Evolutionary conservation across 2,888 invertebrate genomes (phyloP).

Genomic region (Drosophila multiciliata): DNA sequence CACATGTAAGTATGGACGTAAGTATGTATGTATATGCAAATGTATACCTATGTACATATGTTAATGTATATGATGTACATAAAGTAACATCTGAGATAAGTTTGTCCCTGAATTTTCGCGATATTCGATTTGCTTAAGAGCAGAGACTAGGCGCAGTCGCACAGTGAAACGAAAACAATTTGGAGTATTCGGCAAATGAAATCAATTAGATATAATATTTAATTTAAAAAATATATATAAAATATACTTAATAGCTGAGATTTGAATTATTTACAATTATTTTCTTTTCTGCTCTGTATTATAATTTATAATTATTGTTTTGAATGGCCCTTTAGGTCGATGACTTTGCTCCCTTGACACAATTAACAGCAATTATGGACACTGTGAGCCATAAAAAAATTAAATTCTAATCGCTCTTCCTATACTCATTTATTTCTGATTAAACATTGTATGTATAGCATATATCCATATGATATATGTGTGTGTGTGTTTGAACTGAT

Average conservation of each 20-base stretch:
- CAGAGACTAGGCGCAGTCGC: neutral
- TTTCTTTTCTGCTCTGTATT: neutral
- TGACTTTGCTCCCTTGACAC: constrained; percentile 1
- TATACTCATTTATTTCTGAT: constrained; percentile 69
- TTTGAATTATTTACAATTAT: neutral
- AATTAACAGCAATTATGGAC: constrained; percentile 12
- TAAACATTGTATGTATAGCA: constrained; percentile 25
- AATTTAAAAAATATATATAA: neutral
- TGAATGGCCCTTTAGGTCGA: neutral
- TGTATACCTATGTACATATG: neutral
- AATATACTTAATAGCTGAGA: neutral
- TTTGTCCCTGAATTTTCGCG: neutral
- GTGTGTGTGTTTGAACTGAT: constrained; percentile 33
- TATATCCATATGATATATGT: neutral
- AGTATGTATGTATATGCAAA: neutral
- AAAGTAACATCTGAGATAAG: constrained; percentile 10
- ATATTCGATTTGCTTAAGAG: constrained; percentile 33
- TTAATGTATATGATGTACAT: neutral
- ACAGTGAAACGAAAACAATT: constrained; percentile 21
- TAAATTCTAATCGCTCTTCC: constrained; percentile 63
- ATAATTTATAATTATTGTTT: neutral
- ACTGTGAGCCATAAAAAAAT: constrained; percentile 58
- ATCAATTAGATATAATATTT: neutral
- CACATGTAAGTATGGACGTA: neutral
- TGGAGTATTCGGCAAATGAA: neutral